These are phyloP conservation scores for Reticulitermes lucifugus DNA, from an alignment of 2,888 invertebrate genomes.

Conservation along the genomic window DNA sequence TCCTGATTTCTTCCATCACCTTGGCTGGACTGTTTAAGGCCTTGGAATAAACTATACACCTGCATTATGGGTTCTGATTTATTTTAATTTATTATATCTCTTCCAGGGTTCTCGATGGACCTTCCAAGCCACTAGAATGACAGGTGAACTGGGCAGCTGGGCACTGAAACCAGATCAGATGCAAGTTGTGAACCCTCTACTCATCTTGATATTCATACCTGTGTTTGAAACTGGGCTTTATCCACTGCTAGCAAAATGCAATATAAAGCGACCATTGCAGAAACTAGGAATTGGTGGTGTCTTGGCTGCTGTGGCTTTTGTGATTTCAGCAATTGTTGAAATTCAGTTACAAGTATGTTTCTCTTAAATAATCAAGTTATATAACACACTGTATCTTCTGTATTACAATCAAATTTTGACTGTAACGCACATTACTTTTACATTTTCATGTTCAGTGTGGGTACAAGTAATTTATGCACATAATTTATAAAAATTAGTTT, in stretches of 20 bases:
- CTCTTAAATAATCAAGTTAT: too few species aligned
- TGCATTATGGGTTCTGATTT: background rate
- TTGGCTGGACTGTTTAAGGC: too few species aligned
- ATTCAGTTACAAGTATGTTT: conserved; percentile 74
- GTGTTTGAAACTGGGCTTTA: conserved; percentile 84
- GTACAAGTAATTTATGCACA: too few species aligned
- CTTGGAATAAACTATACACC: too few species aligned
- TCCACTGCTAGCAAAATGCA: conserved; percentile 78
- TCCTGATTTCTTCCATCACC: too few species aligned
- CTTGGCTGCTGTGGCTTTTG: conserved; percentile 85
- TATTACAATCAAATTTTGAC: too few species aligned
- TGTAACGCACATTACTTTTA: too few species aligned
- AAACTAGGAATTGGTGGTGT: conserved; percentile 90
- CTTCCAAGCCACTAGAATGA: conserved; percentile 91
- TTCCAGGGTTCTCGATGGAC: conserved; percentile 88
- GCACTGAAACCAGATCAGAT: conserved; percentile 93
- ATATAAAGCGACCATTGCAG: conserved; percentile 81
- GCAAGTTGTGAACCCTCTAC: conserved; percentile 90
- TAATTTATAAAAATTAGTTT: too few species aligned
- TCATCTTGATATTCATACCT: conserved; percentile 89
- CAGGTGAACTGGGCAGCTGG: conserved; percentile 80
- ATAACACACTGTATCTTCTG: too few species aligned
- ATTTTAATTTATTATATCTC: background rate
- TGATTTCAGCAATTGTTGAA: conserved; percentile 90
- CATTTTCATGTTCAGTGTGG: too few species aligned